phyloP scores from a whole-genome alignment of 2,113 vertebrate species.

The Grammatotria lemairii region DNA sequence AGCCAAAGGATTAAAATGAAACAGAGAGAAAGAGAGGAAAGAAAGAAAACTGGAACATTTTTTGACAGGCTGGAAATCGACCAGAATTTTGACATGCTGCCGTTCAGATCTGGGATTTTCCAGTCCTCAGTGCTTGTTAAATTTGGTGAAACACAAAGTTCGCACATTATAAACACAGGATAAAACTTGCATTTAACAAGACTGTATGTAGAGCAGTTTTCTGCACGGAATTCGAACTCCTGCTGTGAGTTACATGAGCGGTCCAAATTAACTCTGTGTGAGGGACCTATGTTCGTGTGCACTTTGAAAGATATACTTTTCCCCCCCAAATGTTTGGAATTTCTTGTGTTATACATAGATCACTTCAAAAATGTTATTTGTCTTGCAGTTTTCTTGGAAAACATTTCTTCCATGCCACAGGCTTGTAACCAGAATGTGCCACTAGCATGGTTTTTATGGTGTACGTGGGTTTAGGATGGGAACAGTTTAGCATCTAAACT shows the following conservation, averaged over 20 bases:
- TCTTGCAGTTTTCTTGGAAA: background rate
- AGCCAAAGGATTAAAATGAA: slow-evolving; percentile 1
- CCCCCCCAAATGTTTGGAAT: background rate
- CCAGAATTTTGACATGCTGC: background rate
- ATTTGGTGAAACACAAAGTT: background rate
- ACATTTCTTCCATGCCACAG: background rate
- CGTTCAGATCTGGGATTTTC: background rate
- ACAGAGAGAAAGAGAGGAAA: background rate
- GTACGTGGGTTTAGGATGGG: background rate
- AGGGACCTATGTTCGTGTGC: background rate
- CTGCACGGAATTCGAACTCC: background rate
- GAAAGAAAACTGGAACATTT: background rate
- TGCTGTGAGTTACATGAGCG: background rate
- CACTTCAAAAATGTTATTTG: background rate
- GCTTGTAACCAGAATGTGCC: background rate
- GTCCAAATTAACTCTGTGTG: background rate
- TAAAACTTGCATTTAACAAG: background rate
- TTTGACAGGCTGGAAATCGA: background rate
- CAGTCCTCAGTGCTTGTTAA: background rate
- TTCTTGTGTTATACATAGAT: background rate
- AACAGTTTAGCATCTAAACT: background rate
- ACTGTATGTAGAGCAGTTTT: background rate
- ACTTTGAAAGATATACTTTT: background rate
- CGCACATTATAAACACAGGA: background rate
- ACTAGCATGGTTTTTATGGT: background rate